Evolutionary conservation across 2,113 vertebrate species (phyloP).

Genomic region (Bungarus multicinctus): DNA sequence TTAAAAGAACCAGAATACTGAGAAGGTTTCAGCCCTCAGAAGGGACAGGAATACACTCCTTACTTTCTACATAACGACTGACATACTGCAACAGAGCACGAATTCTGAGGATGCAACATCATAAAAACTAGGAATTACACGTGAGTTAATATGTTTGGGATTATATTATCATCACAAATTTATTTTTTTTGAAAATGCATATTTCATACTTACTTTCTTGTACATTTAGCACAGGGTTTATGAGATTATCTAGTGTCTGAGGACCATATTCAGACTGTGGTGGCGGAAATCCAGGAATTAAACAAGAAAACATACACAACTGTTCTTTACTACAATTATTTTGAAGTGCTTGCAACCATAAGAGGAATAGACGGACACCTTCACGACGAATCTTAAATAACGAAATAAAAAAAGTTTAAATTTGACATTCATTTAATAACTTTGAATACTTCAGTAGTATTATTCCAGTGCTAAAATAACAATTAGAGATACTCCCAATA

Average conservation of each 20-base stretch:
- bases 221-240: constrained; percentile 89
- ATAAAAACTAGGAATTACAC: not conserved
- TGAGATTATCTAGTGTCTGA: constrained; percentile 91
- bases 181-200: not conserved
- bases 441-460: not conserved
- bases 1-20: not conserved
- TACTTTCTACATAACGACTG: not conserved
- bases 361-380: constrained; percentile 92
- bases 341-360: constrained; percentile 98
- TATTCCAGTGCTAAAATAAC: not conserved
- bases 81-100: not conserved
- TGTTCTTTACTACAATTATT: constrained; percentile 92
- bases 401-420: constrained; percentile 6
- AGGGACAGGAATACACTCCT: not conserved
- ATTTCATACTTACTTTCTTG: constrained; percentile 85
- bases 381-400: constrained; percentile 90
- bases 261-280: constrained; percentile 86
- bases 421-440: not conserved
- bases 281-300: constrained; percentile 95
- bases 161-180: not conserved
- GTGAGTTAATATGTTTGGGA: not conserved
- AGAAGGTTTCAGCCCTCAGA: not conserved
- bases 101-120: not conserved
- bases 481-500: not conserved
- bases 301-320: constrained; percentile 95